A percentile compares a stretch with the other conserved stretches of the same genome.
phyloP scores from a whole-genome alignment of 2,888 invertebrate species.

The Meloe dianella region DNA sequence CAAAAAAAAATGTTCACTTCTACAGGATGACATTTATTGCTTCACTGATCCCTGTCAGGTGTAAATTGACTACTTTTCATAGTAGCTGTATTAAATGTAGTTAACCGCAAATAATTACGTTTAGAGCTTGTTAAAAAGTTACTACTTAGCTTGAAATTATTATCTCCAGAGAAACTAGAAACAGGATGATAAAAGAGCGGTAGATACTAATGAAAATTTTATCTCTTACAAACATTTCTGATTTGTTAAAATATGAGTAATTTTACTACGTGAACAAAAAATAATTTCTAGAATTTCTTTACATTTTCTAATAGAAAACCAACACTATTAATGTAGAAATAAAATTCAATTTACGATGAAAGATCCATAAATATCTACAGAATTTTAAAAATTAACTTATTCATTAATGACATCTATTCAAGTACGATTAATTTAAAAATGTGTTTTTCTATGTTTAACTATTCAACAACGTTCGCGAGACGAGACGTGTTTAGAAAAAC shows the following conservation, averaged over 20 bases:
- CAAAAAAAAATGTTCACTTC: too few species aligned
- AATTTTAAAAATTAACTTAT: not conserved
- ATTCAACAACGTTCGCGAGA: not conserved
- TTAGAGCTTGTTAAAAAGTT: too few species aligned
- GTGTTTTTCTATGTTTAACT: not conserved
- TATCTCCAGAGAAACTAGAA: not conserved
- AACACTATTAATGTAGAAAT: not conserved
- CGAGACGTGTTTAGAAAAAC: not conserved
- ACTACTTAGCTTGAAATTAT: not conserved
- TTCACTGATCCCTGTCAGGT: too few species aligned
- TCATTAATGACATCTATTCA: not conserved
- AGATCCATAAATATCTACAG: not conserved
- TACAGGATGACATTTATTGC: too few species aligned
- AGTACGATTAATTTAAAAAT: not conserved
- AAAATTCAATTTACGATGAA: not conserved
- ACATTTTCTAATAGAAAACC: not conserved
- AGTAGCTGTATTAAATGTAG: too few species aligned
- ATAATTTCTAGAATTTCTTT: not conserved
- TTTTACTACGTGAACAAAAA: not conserved
- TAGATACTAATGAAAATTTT: not conserved
- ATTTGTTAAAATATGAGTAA: not conserved
- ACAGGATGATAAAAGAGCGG: not conserved
- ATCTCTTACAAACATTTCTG: not conserved
- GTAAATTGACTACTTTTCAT: too few species aligned
- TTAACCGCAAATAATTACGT: too few species aligned